Evolutionary conservation across 2,888 invertebrate genomes (phyloP).

Genomic region (Scotopteryx bipunctaria): DNA sequence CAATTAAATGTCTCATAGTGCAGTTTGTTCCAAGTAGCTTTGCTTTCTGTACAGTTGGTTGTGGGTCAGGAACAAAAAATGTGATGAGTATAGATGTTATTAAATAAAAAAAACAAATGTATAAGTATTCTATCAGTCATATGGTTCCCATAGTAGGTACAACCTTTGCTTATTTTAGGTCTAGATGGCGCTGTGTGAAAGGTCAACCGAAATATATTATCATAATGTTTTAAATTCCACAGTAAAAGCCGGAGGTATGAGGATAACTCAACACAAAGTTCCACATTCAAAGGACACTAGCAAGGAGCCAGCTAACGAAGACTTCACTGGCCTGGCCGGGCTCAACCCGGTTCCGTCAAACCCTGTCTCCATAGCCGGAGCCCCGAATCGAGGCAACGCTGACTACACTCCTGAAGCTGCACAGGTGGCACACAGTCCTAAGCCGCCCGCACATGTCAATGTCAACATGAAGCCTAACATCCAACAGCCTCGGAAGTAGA

Average conservation of each 20-base stretch:
- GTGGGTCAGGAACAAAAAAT: no score
- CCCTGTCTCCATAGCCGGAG: constrained; percentile 89
- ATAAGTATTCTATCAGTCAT: no score
- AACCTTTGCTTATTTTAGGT: no score
- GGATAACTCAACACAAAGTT: constrained; percentile 94
- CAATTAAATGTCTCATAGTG: neutral
- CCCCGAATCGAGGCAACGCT: constrained; percentile 88
- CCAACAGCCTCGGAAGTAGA: constrained; percentile 94
- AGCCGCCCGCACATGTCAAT: constrained; percentile 86
- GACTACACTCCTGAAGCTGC: constrained; percentile 96
- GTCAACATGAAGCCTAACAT: constrained; percentile 87
- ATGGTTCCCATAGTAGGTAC: no score
- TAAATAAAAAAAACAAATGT: no score
- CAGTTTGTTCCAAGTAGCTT: neutral
- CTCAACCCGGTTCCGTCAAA: constrained; percentile 90
- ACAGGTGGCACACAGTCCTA: constrained; percentile 91
- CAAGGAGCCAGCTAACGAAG: constrained; percentile 86
- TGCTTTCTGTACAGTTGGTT: no score
- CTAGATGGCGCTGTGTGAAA: no score
- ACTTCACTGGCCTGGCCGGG: constrained; percentile 88
- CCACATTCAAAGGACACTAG: constrained; percentile 85
- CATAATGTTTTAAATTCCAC: constrained; percentile 27
- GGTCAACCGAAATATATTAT: neutral
- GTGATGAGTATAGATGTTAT: no score
- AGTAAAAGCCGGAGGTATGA: constrained; percentile 97